Evolutionary conservation across 2,888 invertebrate species (phyloP), one percentile per base, ranked within the genome.

Genomic region (Nycteola revayana): DNA sequence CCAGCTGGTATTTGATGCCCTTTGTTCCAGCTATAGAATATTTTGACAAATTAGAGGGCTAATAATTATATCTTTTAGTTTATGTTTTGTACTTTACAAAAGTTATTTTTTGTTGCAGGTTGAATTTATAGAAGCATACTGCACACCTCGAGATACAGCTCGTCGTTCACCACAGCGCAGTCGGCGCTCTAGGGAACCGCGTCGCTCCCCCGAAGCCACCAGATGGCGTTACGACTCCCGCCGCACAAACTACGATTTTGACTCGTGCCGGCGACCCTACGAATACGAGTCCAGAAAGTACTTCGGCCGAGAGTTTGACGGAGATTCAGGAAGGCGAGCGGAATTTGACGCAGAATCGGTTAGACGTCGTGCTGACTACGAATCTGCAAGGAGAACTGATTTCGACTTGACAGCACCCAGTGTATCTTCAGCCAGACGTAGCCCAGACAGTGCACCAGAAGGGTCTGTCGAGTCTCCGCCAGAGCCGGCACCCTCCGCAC

Each of bases 51-150:
- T n/a, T n/a, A n/a, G n/a, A n/a, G 53, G 29, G 14, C 42, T 25
- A 10, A 45, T 45, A 33, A 21, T 2, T n/a, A 7, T 3, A 21
- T 7, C n/a, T 21, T 21, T n/a, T 21, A 21, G n/a, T 21, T 18
- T 18, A 21, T 2, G 14, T n/a, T n/a, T 5, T 5, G 7, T 21
- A 14, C 7, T 21, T 21, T n/a, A 21, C 3, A 21, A n/a, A 2
- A n/a, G 21, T 21, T 21, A 3, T 21, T 14, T 21, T 21, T 21
- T 83, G 80, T 90, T 90, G 1, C 79, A 93, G 92, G 91, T 94
- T 57, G 93, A 93, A 77, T 91, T 94, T 55, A 85, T 94, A 75
- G 94, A 94, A 75, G 92, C 92, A 37, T 94, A 94, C 73, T 93
- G 93, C 66, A 93, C 93, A 62, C 94, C 94, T 8, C 90, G 92